Conservation (phyloP, 2,113 vertebrate genomes). For the Phalacrocorax brasilianus region DNA sequence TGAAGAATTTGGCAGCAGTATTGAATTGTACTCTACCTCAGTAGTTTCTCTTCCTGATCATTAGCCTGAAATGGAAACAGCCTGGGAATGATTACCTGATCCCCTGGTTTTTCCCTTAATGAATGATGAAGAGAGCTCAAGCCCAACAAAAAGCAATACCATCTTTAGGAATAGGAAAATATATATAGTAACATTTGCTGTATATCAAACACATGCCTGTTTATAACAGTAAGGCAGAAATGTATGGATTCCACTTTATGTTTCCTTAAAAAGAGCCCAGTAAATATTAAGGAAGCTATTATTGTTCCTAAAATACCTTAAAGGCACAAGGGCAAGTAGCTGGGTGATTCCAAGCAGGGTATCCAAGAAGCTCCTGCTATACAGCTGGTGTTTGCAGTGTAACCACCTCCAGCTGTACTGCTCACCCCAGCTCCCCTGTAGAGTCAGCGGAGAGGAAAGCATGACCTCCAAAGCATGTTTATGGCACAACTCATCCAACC, state of each 20-base stretch:
- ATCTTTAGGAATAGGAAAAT: not conserved
- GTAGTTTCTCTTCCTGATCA: not conserved
- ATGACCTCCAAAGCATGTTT: fast-evolving
- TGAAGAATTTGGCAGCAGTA: not conserved
- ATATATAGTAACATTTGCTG: not conserved
- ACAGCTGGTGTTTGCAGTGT: not conserved
- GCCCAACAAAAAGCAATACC: not conserved
- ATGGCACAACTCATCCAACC: not conserved
- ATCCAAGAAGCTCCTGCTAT: not conserved
- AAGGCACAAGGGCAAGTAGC: not conserved
- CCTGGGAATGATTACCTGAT: not conserved
- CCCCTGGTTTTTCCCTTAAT: not conserved
- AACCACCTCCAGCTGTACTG: not conserved
- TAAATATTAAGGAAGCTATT: not conserved
- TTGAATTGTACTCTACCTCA: not conserved
- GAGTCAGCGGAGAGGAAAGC: not conserved
- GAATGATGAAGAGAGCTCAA: not conserved
- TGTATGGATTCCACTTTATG: not conserved
- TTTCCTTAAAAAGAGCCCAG: slow-evolving; percentile 7
- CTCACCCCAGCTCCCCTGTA: not conserved
- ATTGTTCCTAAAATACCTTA: not conserved
- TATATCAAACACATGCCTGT: not conserved
- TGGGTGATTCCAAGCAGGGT: not conserved
- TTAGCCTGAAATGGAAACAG: not conserved
- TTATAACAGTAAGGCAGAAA: not conserved